Conservation (phyloP, 2,113 vertebrate species). For the Xenus cinereus region DNA sequence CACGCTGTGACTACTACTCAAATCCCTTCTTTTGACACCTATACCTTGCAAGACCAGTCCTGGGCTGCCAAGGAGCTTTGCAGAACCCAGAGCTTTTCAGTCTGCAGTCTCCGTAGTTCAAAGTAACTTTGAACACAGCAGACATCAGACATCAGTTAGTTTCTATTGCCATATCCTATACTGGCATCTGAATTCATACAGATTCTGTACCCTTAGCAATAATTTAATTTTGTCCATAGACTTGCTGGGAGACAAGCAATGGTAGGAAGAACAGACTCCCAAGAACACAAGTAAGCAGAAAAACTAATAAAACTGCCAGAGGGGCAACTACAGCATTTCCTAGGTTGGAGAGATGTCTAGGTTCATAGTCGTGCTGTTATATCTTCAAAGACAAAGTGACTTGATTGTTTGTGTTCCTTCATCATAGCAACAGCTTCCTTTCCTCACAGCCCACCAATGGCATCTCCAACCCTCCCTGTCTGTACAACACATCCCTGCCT, state of each 20-base stretch:
- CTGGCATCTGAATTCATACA: neutral
- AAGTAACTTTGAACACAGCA: neutral
- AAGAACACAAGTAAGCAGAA: neutral
- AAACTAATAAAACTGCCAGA: neutral
- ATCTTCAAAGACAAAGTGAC: neutral
- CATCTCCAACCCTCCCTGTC: constrained; percentile 5
- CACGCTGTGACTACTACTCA: neutral
- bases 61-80: neutral
- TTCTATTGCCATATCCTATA: neutral
- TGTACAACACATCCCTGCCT: neutral
- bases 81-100: neutral
- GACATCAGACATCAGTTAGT: neutral
- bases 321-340: neutral
- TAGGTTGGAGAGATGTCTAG: neutral
- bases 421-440: constrained; percentile 44
- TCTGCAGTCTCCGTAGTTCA: neutral
- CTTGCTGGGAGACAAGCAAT: neutral
- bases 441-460: neutral
- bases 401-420: constrained; percentile 25
- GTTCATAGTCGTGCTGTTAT: neutral
- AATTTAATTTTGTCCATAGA: neutral
- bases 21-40: neutral
- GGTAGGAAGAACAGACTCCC: neutral
- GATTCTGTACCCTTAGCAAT: neutral
- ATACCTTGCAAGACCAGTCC: neutral